Evolutionary conservation across 2,797 vertebrate species (phyloP).

Genomic region (Smutsia temminckii): DNA sequence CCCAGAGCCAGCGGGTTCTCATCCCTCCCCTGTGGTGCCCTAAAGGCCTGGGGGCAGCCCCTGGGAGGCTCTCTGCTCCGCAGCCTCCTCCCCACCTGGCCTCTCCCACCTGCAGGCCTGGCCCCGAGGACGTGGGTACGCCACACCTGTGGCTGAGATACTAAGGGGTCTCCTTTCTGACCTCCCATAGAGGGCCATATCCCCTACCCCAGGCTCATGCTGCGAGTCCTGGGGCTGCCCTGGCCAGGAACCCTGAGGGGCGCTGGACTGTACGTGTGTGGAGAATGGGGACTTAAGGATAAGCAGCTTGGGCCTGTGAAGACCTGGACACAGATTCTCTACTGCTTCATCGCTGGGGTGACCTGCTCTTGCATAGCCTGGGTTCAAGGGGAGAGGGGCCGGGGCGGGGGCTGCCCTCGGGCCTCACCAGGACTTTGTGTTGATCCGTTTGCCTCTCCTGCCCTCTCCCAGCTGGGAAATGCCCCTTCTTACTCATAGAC

Average conservation of each 20-base stretch:
- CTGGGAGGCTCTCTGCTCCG: neutral
- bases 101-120: neutral
- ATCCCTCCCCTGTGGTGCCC: neutral
- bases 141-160: neutral
- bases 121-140: neutral
- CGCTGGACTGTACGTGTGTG: rapidly evolving
- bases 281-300: rapidly evolving
- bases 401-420: neutral
- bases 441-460: neutral
- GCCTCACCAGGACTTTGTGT: neutral
- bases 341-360: rapidly evolving
- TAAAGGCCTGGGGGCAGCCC: neutral
- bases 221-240: neutral
- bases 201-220: neutral
- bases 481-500: neutral
- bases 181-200: neutral
- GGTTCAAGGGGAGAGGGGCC: neutral
- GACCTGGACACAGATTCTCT: neutral
- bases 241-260: rapidly evolving
- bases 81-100: too few relatives aligned
- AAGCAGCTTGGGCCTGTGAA: neutral
- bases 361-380: neutral
- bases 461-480: neutral
- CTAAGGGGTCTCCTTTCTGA: neutral
- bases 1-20: neutral